Conservation (phyloP, 92 coral and sea anemone species). For the Heteractis magnifica region DNA sequence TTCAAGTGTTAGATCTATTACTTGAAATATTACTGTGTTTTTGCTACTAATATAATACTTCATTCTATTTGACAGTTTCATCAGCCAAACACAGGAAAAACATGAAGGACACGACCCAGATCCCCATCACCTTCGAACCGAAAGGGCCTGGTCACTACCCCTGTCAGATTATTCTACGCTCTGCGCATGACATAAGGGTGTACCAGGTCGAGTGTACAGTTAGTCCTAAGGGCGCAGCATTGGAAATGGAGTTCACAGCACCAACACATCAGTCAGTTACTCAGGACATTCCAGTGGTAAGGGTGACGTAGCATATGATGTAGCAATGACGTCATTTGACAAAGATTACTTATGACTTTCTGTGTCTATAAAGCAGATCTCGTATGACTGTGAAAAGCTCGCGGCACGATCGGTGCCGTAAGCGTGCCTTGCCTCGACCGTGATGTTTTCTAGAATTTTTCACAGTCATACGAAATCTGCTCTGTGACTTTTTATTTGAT, state of each 20-base stretch:
- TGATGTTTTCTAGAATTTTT: too few relatives aligned
- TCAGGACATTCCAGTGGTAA: conserved; percentile 96
- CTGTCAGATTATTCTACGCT: conserved; percentile 72
- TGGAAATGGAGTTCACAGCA: conserved; percentile 84
- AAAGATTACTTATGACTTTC: background rate
- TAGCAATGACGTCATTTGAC: background rate
- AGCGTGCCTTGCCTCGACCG: too few relatives aligned
- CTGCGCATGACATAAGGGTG: conserved; percentile 92
- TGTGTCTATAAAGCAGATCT: too few relatives aligned
- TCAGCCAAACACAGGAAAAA: conserved; percentile 3
- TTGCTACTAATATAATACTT: background rate
- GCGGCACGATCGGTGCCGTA: too few relatives aligned
- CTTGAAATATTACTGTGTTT: background rate
- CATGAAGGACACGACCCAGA: conserved; percentile 48
- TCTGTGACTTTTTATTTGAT: too few relatives aligned
- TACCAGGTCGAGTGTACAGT: conserved; percentile 98
- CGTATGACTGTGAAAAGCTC: too few relatives aligned
- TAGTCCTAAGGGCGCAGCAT: conserved; percentile 85
- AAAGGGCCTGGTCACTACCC: conserved; percentile 97
- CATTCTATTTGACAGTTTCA: background rate
- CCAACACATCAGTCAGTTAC: conserved; percentile 97
- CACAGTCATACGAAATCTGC: too few relatives aligned
- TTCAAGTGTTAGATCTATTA: too few relatives aligned
- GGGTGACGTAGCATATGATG: background rate
- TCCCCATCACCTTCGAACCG: conserved; percentile 84